phyloP scores from a whole-genome alignment of 1,140 invertebrate genomes.

The Drosophila varians region DNA sequence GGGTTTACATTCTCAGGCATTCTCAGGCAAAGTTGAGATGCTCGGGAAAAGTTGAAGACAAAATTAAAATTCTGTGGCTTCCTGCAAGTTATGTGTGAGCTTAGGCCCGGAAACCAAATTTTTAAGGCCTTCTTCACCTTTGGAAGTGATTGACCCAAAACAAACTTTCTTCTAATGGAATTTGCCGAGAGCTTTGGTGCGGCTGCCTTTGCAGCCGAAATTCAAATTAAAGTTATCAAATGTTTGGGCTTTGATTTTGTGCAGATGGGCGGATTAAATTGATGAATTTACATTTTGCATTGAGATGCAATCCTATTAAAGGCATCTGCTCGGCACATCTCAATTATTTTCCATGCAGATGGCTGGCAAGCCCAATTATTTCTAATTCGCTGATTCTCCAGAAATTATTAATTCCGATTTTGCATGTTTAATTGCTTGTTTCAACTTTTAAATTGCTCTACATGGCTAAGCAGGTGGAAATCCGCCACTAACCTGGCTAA shows the following conservation, averaged over 20 bases:
- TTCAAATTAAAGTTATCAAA: conserved; percentile 32
- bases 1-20: not conserved
- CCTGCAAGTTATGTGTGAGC: conserved; percentile 33
- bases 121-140: conserved; percentile 9
- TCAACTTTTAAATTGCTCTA: conserved; percentile 3
- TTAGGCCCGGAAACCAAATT: conserved; percentile 23
- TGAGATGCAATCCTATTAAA: not conserved
- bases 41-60: conserved; percentile 10
- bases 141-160: conserved; percentile 35
- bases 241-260: not conserved
- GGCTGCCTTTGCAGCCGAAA: conserved; percentile 18
- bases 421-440: conserved; percentile 1
- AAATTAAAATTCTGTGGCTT: conserved; percentile 45
- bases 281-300: not conserved
- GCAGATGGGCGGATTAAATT: not conserved
- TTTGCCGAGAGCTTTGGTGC: conserved; percentile 13
- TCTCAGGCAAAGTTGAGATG: conserved; percentile 1
- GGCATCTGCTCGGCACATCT: not conserved
- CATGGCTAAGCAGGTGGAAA: conserved; percentile 13
- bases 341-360: not conserved
- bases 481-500: not conserved
- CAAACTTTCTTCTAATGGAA: conserved; percentile 33
- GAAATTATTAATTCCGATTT: not conserved
- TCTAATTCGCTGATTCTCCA: not conserved
- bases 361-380: not conserved